These are phyloP conservation scores for Drosophila bunnanda DNA, from an alignment of 2,888 invertebrate genomes.

Conservation along the genomic window DNA sequence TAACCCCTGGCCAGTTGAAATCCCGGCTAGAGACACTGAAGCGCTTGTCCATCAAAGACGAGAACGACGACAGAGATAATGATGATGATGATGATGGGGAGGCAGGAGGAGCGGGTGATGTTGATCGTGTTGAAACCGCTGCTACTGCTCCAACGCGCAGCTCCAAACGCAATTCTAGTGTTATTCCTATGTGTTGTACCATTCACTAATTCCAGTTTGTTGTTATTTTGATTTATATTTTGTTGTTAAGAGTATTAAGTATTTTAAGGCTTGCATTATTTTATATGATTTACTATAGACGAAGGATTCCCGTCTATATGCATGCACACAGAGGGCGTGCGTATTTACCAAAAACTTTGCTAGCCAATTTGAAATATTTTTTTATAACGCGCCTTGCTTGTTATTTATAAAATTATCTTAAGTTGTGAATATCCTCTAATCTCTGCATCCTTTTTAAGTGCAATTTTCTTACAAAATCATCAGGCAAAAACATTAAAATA, in stretches of 20 bases:
- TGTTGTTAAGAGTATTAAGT: slow-evolving; percentile 26
- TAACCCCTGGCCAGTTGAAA: slow-evolving; percentile 88
- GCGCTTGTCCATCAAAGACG: slow-evolving; percentile 61
- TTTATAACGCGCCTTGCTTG: slow-evolving; percentile 7
- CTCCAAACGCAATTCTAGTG: slow-evolving; percentile 56
- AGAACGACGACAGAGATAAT: slow-evolving; percentile 53
- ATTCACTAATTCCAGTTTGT: slow-evolving; percentile 69
- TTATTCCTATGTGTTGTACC: slow-evolving; percentile 77
- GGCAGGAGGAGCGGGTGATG: slow-evolving; percentile 67
- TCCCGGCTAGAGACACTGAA: slow-evolving; percentile 86
- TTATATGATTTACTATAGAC: slow-evolving; percentile 15
- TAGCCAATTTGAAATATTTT: slow-evolving; percentile 3
- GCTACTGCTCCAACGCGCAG: slow-evolving; percentile 40
- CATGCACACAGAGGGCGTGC: slow-evolving; percentile 16
- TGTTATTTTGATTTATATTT: slow-evolving; percentile 33
- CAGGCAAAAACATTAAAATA: not conserved
- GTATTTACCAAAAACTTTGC: slow-evolving; percentile 25
- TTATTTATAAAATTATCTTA: slow-evolving; percentile 13
- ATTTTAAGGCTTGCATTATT: slow-evolving; percentile 21
- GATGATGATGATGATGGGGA: slow-evolving; percentile 48
- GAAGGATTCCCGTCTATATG: slow-evolving; percentile 6
- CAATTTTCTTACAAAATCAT: slow-evolving; percentile 1
- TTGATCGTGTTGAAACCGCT: slow-evolving; percentile 70
- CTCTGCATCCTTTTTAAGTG: slow-evolving; percentile 7
- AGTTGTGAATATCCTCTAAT: slow-evolving; percentile 1